A percentile compares a stretch with the other conserved stretches of the same genome.
These are phyloP conservation scores for Salvator merianae DNA, from an alignment of 2,113 vertebrate genomes.

Conservation along the genomic window DNA sequence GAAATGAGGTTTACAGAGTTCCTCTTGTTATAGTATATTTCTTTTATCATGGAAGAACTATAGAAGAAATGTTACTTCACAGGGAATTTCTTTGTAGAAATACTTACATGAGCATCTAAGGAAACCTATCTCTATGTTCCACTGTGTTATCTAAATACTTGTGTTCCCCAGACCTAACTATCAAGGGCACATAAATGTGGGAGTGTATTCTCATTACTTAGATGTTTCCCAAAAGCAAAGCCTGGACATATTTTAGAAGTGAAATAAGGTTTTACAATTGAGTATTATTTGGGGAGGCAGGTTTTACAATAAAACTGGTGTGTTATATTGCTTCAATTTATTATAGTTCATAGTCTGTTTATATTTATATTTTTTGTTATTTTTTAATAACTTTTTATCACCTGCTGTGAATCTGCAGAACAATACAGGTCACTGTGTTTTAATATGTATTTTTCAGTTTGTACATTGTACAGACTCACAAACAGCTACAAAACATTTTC, in stretches of 20 bases:
- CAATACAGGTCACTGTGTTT: slow-evolving; percentile 12
- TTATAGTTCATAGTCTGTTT: slow-evolving; percentile 9
- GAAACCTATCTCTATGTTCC: neutral
- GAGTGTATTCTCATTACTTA: neutral
- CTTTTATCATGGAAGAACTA: neutral
- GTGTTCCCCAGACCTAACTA: neutral
- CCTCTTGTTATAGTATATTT: too few species aligned
- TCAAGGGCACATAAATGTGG: neutral
- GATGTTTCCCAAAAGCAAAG: neutral
- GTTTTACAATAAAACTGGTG: neutral
- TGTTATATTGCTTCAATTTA: neutral
- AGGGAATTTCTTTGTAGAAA: neutral
- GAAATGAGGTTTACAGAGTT: too few species aligned
- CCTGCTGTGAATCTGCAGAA: neutral
- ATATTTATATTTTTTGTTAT: neutral
- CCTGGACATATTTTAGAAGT: neutral
- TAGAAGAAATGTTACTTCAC: neutral
- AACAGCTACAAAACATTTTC: slow-evolving; percentile 11
- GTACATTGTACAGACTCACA: neutral
- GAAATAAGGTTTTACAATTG: neutral
- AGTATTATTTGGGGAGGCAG: neutral
- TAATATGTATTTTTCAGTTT: neutral
- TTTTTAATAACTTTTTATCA: neutral
- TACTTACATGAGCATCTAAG: neutral
- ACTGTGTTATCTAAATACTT: neutral